phyloP scores from a whole-genome alignment of 2,113 vertebrate genomes.

The Crotalus helleri region DNA sequence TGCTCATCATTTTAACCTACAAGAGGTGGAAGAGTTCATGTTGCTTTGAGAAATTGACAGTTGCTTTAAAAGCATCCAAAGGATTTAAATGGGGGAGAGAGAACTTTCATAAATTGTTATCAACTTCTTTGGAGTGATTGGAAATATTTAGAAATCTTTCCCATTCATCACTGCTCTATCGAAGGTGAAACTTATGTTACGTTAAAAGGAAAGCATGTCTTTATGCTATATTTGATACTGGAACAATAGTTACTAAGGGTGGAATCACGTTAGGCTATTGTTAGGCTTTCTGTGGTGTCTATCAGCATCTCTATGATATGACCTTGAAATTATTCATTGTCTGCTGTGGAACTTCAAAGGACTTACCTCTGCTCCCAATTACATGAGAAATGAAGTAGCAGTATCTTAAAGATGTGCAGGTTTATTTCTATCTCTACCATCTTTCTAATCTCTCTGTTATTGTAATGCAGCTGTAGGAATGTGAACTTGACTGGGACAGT shows the following conservation, averaged over 20 bases:
- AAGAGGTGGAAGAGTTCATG: slow-evolving; percentile 56
- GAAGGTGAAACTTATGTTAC: background rate
- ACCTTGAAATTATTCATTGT: background rate
- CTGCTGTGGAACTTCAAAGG: background rate
- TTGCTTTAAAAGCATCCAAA: slow-evolving; percentile 33
- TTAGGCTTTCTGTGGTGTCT: background rate
- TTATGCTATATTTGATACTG: background rate
- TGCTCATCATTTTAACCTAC: slow-evolving; percentile 60
- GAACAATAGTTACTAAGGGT: background rate
- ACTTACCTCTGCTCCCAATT: background rate
- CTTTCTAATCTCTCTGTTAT: background rate
- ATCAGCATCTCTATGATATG: background rate
- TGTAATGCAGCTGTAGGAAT: background rate
- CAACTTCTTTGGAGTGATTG: slow-evolving; percentile 3
- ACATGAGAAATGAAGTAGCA: background rate
- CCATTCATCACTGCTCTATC: background rate
- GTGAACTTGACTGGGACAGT: background rate
- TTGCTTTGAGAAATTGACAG: slow-evolving; percentile 57
- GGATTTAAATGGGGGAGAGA: background rate
- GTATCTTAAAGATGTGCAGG: background rate
- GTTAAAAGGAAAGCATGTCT: background rate
- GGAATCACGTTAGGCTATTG: background rate
- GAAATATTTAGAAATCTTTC: background rate
- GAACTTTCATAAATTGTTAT: slow-evolving; percentile 29
- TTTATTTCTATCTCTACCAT: background rate